These are phyloP conservation scores for Drosophila sulfurigaster DNA, from an alignment of 1,140 invertebrate species.

Conservation along the genomic window DNA sequence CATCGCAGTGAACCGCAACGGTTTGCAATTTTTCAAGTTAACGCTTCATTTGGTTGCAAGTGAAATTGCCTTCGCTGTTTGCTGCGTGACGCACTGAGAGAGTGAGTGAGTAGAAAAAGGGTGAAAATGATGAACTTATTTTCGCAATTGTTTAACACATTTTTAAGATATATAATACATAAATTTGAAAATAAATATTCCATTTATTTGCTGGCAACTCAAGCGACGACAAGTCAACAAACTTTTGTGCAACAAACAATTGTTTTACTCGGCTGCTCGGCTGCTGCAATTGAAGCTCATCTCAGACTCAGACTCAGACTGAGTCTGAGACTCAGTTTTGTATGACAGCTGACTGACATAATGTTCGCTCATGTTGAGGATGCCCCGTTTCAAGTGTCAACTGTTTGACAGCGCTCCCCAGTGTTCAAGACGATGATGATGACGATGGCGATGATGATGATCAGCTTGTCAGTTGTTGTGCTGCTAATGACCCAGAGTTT, in stretches of 20 bases:
- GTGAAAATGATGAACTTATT: neutral
- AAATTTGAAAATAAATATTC: constrained; percentile 2
- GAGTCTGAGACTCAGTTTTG: constrained; percentile 28
- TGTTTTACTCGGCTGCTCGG: constrained; percentile 30
- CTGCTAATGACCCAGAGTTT: constrained; percentile 41
- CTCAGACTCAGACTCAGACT: constrained; percentile 11
- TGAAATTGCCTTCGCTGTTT: constrained; percentile 59
- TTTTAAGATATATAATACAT: constrained; percentile 3
- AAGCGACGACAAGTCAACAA: constrained; percentile 60
- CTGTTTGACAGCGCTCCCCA: constrained; percentile 52
- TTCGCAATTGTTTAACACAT: constrained; percentile 19
- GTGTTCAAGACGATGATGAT: constrained; percentile 30
- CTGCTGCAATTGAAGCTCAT: constrained; percentile 50
- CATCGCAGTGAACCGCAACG: constrained; percentile 74
- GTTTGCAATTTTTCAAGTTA: constrained; percentile 72
- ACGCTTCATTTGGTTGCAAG: constrained; percentile 76
- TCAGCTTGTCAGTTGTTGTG: constrained; percentile 25
- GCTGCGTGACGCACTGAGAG: constrained; percentile 9
- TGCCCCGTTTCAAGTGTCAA: constrained; percentile 52
- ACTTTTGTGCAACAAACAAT: constrained; percentile 32
- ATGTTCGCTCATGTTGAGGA: constrained; percentile 57
- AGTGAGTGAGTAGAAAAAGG: neutral
- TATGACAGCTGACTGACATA: constrained; percentile 80
- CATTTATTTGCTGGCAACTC: constrained; percentile 57
- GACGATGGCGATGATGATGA: constrained; percentile 15